Percentiles rank a stretch among this genome's conserved stretches.
phyloP scores from a whole-genome alignment of 2,797 vertebrate genomes.

The Brotula barbata region DNA sequence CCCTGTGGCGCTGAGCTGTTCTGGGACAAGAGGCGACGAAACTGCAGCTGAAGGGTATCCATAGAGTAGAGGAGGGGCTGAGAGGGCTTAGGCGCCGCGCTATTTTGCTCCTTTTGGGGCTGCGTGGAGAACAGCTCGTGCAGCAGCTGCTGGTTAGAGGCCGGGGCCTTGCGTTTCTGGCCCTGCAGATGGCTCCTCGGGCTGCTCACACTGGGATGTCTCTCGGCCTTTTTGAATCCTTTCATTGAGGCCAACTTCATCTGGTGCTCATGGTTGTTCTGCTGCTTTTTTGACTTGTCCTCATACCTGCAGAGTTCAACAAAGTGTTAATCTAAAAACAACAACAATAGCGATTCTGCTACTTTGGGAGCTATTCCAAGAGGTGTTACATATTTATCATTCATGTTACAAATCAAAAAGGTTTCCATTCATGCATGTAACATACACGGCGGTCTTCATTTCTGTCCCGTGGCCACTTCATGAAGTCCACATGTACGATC shows the following conservation, averaged over 20 bases:
- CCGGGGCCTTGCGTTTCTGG: conserved; percentile 80
- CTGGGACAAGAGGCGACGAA: conserved; percentile 72
- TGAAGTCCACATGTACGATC: too few species aligned
- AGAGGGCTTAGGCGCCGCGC: conserved; percentile 51
- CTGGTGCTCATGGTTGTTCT: conserved; percentile 81
- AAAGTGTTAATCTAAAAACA: background rate
- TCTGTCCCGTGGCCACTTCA: too few species aligned
- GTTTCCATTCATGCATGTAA: too few species aligned
- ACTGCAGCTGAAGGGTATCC: conserved; percentile 76
- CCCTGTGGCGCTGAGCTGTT: conserved; percentile 65
- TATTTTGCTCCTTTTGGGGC: conserved; percentile 76
- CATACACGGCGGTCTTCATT: too few species aligned
- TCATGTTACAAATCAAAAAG: background rate
- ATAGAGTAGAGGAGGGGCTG: conserved; percentile 83
- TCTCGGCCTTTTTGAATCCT: conserved; percentile 62
- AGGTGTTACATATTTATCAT: background rate
- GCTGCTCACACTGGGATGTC: conserved; percentile 41
- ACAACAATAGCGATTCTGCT: background rate
- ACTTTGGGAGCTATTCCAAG: background rate
- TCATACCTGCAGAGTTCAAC: conserved; percentile 82
- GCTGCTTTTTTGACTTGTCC: conserved; percentile 84
- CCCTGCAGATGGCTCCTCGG: conserved; percentile 68
- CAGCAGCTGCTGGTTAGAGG: conserved; percentile 86
- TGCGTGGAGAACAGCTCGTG: conserved; percentile 85
- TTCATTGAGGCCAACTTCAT: conserved; percentile 74